These are phyloP conservation scores for Hydractinia symbiolongicarpus DNA, from an alignment of 30 jellyfish, hydroid and myxozoan species.

Conservation along the genomic window DNA sequence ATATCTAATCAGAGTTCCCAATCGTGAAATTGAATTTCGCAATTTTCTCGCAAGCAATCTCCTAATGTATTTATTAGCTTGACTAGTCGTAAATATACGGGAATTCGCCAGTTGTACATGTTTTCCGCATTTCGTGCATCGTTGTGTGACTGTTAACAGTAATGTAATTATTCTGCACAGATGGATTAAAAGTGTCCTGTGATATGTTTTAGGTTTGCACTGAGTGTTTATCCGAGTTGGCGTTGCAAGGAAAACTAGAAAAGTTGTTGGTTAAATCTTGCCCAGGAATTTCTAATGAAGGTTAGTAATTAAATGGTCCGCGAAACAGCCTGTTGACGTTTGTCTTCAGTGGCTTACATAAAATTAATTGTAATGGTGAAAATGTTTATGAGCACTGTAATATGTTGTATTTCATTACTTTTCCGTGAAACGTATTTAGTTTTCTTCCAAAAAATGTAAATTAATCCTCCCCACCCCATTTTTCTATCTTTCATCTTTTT, in stretches of 20 bases:
- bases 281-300: conserved; percentile 44
- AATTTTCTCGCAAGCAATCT: no score
- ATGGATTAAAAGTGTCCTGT: background rate
- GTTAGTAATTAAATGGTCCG: conserved; percentile 18
- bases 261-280: conserved; percentile 42
- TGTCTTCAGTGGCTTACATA: background rate
- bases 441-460: no score
- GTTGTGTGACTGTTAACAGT: background rate
- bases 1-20: no score
- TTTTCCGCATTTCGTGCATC: background rate
- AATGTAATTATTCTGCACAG: background rate
- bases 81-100: background rate
- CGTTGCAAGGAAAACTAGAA: conserved; percentile 33
- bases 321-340: background rate
- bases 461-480: no score
- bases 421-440: background rate
- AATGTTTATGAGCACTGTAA: conserved; percentile 7
- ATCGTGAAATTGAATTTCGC: no score
- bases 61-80: no score
- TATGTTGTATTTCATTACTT: conserved; percentile 26
- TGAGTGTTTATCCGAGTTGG: conserved; percentile 32
- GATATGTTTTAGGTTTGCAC: conserved; percentile 37
- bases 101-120: background rate
- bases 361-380: background rate
- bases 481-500: no score